Percentiles rank a stretch among this genome's conserved stretches.
Conservation (phyloP, 2,888 invertebrate genomes). For the Subacronicta megacephala region DNA sequence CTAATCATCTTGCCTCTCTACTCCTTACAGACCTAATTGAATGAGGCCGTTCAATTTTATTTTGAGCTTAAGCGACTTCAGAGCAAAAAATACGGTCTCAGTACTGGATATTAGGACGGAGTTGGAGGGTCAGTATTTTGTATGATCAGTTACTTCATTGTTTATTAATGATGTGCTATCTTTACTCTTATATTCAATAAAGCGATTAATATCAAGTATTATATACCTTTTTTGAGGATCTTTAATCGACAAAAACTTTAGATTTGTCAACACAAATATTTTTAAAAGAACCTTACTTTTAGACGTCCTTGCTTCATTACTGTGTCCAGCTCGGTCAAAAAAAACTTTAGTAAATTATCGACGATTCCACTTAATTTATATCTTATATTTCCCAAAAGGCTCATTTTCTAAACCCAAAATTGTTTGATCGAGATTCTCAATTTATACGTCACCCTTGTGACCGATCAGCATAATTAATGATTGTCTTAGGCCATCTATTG, state of each 20-base stretch:
- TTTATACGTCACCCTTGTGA: constrained; percentile 34
- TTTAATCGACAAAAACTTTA: too few species aligned
- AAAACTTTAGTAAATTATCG: too few species aligned
- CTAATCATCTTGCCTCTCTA: constrained; percentile 27
- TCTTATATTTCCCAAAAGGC: constrained; percentile 11
- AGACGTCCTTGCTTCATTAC: too few species aligned
- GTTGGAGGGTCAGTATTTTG: neutral
- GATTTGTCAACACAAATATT: too few species aligned
- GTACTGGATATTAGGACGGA: neutral
- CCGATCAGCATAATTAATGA: constrained; percentile 54
- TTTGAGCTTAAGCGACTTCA: constrained; percentile 16
- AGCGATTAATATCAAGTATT: too few species aligned
- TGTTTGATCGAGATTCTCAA: constrained; percentile 24
- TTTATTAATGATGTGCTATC: too few species aligned
- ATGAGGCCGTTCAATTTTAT: constrained; percentile 39
- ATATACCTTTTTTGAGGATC: too few species aligned
- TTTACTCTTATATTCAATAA: too few species aligned
- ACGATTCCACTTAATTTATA: neutral
- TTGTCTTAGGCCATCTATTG: constrained; percentile 34
- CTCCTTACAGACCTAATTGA: constrained; percentile 42
- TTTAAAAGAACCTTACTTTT: too few species aligned
- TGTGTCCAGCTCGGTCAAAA: too few species aligned
- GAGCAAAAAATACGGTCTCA: constrained; percentile 1
- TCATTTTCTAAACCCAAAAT: constrained; percentile 33
- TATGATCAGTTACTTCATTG: neutral